Percentiles rank a stretch among this genome's conserved stretches.
Evolutionary conservation across 1,140 invertebrate genomes (phyloP).

Genomic region (Drosophila pseudoobscura): DNA sequence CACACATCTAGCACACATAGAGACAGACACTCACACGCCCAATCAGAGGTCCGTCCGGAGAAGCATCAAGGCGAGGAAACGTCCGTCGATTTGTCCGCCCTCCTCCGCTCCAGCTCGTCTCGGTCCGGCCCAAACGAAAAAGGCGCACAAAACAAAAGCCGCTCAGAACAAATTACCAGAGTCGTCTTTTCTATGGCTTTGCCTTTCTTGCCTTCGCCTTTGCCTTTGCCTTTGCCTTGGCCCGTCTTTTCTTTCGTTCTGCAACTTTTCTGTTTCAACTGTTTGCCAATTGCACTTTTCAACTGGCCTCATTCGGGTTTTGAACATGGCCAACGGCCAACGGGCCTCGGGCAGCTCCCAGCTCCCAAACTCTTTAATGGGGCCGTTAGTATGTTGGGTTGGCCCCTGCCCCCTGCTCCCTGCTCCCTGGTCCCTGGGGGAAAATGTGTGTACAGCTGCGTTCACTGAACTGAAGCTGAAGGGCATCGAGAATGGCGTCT

Average conservation of each 20-base stretch:
- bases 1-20: constrained; percentile 14
- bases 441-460: constrained; percentile 76
- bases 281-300: constrained; percentile 77
- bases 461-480: constrained; percentile 52
- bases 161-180: constrained; percentile 80
- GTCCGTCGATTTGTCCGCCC: constrained; percentile 24
- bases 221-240: not conserved
- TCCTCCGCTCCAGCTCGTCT: not conserved
- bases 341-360: not conserved
- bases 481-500: constrained; percentile 39
- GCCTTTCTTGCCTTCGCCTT: constrained; percentile 32
- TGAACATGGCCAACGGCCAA: constrained; percentile 46
- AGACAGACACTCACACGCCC: not conserved
- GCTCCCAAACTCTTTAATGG: constrained; percentile 37
- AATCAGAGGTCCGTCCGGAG: constrained; percentile 56
- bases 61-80: constrained; percentile 41
- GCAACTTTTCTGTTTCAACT: constrained; percentile 44
- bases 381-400: constrained; percentile 35
- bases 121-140: constrained; percentile 46
- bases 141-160: constrained; percentile 76
- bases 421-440: constrained; percentile 37
- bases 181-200: constrained; percentile 75
- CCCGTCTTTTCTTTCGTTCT: constrained; percentile 23
- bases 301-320: constrained; percentile 65
- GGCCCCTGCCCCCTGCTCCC: too few relatives aligned